Evolutionary conservation across 92 coral and sea anemone species (phyloP), one percentile per base, ranked within the genome.

Genomic region (Phenganax stokvisi): DNA sequence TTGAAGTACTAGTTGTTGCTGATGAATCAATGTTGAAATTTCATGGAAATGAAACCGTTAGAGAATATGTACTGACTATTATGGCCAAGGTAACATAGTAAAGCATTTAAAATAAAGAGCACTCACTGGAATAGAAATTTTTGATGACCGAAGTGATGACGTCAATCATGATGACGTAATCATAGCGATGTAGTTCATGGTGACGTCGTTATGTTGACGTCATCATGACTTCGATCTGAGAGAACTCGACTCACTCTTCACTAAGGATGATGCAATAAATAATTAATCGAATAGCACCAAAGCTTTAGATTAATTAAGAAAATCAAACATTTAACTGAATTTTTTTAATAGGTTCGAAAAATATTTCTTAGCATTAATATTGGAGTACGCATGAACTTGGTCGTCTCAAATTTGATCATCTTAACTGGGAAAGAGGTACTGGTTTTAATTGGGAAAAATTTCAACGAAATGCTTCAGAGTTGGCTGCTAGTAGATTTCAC

Each of bases 1-100:
- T 90, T 12, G 93, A 93, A 85, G 86, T 93, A 2, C 83, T 93
- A 81, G 94, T 93, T 17, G 98, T 88, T 17, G 92, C 88, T 0
- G 98, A 93, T 71, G 85, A 89, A 75, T 89, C 86, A 47, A 93
- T 93, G 98, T 89, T 93, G 27, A 84, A 67, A 83, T 93, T 91
- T 86, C 98, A 93, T 82, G 94, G 97, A 76, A 93, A 93, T 79
- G 91, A 83, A 51, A 83, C 89, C 10, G 84, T 93, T n/a, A 91
- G 90, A 71, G 89, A 91, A 69, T 93, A 93, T 63, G 91, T 88
- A 7, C 79, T 93, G 69, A 91, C 97, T 11, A 84, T 93, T 12
- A 93, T 93, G 97, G 90, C 89, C 68, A 91, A 91, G 98, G 98
- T 93, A 84, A 54, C 86, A 16, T 70, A 20, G 37, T 77, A 25